Percentiles rank a stretch among this genome's conserved stretches.
phyloP scores from a whole-genome alignment of 1,140 invertebrate species.

The Leptinotarsa undecemlineata region DNA sequence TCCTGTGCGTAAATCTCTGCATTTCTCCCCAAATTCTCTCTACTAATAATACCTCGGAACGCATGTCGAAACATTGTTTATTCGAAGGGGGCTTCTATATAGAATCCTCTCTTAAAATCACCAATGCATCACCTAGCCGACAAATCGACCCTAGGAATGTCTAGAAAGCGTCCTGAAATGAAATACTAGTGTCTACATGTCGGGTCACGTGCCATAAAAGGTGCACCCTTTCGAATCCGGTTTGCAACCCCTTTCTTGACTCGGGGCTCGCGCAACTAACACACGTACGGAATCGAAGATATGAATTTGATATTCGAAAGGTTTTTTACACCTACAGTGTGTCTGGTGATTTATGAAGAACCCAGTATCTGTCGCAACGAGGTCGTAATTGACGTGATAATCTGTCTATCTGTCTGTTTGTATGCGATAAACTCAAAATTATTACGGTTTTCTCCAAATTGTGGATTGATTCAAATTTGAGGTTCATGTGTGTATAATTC shows the following conservation, averaged over 20 bases:
- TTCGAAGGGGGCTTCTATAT: not conserved
- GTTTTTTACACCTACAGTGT: too few species aligned
- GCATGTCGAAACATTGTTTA: not conserved
- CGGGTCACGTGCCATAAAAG: not conserved
- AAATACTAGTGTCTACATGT: conserved; percentile 5
- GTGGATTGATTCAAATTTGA: too few species aligned
- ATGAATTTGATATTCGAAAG: too few species aligned
- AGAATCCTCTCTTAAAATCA: not conserved
- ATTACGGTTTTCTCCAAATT: too few species aligned
- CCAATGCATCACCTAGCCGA: conserved; percentile 4
- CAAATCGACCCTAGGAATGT: conserved; percentile 2
- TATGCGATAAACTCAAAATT: too few species aligned
- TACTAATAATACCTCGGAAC: conserved; percentile 3
- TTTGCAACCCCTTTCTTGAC: not conserved
- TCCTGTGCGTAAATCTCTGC: not conserved
- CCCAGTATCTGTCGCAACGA: too few species aligned
- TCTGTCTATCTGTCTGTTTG: too few species aligned
- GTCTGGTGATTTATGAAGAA: too few species aligned
- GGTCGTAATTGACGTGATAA: too few species aligned
- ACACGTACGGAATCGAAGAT: not conserved
- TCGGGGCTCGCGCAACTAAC: not conserved
- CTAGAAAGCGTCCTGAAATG: not conserved
- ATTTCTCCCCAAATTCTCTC: not conserved
- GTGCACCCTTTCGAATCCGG: not conserved
- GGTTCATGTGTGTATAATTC: too few species aligned